A percentile compares a stretch with the other conserved stretches of the same genome.
Conservation (phyloP, 2,888 invertebrate species). For the Cerastoderma edule region DNA sequence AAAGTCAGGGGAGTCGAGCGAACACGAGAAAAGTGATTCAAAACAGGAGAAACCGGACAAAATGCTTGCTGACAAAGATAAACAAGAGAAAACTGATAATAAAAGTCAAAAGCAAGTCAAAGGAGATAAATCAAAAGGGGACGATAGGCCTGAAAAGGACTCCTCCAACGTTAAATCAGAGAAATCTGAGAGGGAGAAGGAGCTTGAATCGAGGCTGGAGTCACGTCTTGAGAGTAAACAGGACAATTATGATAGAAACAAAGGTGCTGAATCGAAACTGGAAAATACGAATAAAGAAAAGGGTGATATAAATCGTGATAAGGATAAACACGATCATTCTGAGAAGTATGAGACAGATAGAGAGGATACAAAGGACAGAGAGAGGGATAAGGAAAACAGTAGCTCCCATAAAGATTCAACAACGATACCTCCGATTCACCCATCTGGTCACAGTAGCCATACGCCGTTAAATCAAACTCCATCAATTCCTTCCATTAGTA, state of each 20-base stretch:
- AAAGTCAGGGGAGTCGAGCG: conserved; percentile 39
- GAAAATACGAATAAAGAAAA: conserved; percentile 45
- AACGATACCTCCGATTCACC: conserved; percentile 58
- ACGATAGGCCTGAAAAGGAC: conserved; percentile 37
- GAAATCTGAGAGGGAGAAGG: conserved; percentile 52
- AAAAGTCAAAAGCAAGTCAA: conserved; percentile 48
- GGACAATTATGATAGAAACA: conserved; percentile 46
- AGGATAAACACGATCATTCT: conserved; percentile 47
- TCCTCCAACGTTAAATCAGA: conserved; percentile 14
- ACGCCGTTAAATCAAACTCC: conserved; percentile 64
- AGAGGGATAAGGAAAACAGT: conserved; percentile 47
- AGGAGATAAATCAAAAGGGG: conserved; percentile 37
- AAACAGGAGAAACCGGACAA: conserved; percentile 42
- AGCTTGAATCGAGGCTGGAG: conserved; percentile 30
- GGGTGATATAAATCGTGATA: conserved; percentile 47
- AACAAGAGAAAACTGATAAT: conserved; percentile 53
- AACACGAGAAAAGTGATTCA: conserved; percentile 37
- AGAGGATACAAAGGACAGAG: conserved; percentile 21
- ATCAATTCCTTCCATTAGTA: conserved; percentile 70
- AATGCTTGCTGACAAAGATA: conserved; percentile 19
- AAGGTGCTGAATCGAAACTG: conserved; percentile 46
- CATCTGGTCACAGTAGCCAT: conserved; percentile 47
- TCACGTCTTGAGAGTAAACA: conserved; percentile 40
- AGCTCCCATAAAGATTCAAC: conserved; percentile 56
- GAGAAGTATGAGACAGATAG: conserved; percentile 34